Base-by-base conservation (phyloP, 2,113 vertebrate species). In the Hylia prasina region DNA sequence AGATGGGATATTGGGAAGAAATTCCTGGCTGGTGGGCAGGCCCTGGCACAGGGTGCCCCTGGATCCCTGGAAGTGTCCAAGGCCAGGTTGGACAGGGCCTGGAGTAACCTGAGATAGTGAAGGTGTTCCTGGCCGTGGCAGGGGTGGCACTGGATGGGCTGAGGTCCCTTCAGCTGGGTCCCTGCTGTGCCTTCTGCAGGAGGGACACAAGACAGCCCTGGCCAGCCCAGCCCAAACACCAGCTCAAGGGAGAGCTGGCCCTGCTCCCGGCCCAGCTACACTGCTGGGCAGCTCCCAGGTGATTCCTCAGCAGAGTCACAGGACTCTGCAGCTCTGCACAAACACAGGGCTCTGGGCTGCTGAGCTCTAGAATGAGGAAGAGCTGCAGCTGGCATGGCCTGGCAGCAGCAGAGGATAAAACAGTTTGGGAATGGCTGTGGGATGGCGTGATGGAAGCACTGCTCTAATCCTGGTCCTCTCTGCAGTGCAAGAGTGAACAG, bases 311-410 rank as follows among this genome's bases (percentile, higher is more conserved):
- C 44, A 47, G 76, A 40, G 76, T 94, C 93, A 93, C 25, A 56
- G 76, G 84, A 71, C 84, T 5, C 31, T 6, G 5, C 23, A 82
- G 81, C 81, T 66, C n/a, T 61, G 77, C 48, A 54, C 15, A 81
- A 81, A 92, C 89, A 85, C 4, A 1, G 40, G 28, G 47, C 82
- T 76, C 70, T 23, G 47, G 25, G 54, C 63, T 82, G 79, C 79
- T 69, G 71, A 63, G 87, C 71, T 54, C 47, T 2, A 61, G 22
- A 42, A 69, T 2, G 6, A 85, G 31, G 35, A 83, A 73, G 60
- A 69, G 69, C 69, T 4, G 4, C 0, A 1, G 58, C 9, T 51
- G 85, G 91, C 93, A 87, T 0, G 0, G 25, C 3, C n/a, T 1
- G 0, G 4, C 3, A 0, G 88, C 57, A 40, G 53, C 44, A 21